A percentile compares a stretch with the other conserved stretches of the same genome.
These are phyloP conservation scores for Syncerus caffer DNA, from an alignment of 2,797 vertebrate genomes.

Conservation along the genomic window DNA sequence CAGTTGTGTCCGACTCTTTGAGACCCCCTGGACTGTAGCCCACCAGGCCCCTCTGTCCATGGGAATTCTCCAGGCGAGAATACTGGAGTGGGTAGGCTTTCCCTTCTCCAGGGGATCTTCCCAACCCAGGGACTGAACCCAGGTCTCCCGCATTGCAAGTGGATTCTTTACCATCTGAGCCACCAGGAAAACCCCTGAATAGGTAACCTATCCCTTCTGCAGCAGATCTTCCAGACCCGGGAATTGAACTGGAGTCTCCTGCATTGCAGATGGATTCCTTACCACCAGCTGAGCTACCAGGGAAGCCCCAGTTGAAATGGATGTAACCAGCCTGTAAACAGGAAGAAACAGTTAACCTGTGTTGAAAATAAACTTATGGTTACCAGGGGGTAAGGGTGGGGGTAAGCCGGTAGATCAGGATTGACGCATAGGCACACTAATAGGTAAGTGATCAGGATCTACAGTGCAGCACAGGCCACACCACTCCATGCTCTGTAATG, in stretches of 20 bases:
- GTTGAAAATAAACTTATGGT: background rate
- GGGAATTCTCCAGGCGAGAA: background rate
- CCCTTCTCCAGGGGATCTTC: background rate
- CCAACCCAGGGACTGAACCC: background rate
- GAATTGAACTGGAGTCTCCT: background rate
- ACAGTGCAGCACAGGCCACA: background rate
- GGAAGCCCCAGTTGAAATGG: fast-evolving
- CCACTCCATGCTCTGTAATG: background rate
- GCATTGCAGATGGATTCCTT: background rate
- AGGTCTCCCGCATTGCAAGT: background rate
- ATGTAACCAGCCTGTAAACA: too few relatives aligned
- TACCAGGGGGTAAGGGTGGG: background rate
- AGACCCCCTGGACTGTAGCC: background rate
- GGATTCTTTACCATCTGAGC: background rate
- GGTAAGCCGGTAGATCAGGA: background rate
- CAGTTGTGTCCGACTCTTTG: background rate
- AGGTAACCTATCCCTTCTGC: background rate
- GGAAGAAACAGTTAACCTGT: background rate
- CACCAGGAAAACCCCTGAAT: background rate
- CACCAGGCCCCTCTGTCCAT: background rate
- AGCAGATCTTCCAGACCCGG: fast-evolving
- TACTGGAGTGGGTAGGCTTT: background rate
- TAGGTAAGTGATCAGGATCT: background rate
- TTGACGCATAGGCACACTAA: background rate
- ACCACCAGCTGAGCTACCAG: background rate